Base-by-base conservation (phyloP, 2,888 invertebrate species). In the Agonopterix subpropinquella region DNA sequence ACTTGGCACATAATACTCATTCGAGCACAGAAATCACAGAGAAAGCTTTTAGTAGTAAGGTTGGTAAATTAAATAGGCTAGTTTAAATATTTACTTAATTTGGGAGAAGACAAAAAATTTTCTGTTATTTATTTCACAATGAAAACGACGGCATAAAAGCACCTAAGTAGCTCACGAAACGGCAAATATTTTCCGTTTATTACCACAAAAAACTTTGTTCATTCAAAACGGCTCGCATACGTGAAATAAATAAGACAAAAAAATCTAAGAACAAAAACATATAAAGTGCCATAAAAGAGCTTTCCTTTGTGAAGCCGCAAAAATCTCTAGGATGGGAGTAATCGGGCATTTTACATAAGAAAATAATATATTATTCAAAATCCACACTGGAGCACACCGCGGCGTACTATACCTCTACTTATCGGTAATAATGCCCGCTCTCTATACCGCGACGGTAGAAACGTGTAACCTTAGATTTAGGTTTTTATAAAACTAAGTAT, bases 301-400 rank as follows among this genome's bases (percentile, higher is more conserved):
- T 82, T 78, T 80, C 62, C 68, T 78, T 72, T 79, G 77, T 77
- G 75, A 67, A 65, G 65, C 63, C 72, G 68, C 73, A 73, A 72
- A 84, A 83, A 87, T 86, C 85, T 85, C 80, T 64, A 66, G 70
- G 80, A 77, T 79, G 83, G 80, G 68, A 77, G 82, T 85, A 86
- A 87, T 87, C 87, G 88, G 82, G 76, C 84, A 85, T 87, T 87
- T 87, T 86, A 84, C 87, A 87, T 87, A 87, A 78, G 85, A 85
- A 87, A 85, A 85, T 86, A 81, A 87, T 87, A 87, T 86, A 85
- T 87, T 87, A 87, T 87, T 87, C 88, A 87, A 86, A 86, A 87
- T 87, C 84, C 78, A 79, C 77, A 70, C 70, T 70, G 71, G 79
- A 77, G 79, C 80, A 75, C 73, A 75, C 73, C 76, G 77, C 77